Evolutionary conservation across 2,888 invertebrate species (phyloP), one percentile per base, ranked within the genome.

Genomic region (Eurytoma californica): DNA sequence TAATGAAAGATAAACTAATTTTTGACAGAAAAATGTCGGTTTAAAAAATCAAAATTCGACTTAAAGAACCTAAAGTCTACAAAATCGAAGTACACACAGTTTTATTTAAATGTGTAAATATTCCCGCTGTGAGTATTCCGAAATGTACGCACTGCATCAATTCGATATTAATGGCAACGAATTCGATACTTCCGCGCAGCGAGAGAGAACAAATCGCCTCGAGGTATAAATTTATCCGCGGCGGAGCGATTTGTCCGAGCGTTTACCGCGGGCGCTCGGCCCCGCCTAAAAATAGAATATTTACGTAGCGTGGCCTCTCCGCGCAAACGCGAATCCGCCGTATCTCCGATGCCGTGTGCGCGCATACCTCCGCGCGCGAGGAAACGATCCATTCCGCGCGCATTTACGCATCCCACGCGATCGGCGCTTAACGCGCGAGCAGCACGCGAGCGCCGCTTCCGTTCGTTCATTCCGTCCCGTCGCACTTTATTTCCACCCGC

Each of bases 351-450:
- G 12, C 28, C 9, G n/a, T 7, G 13, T 7, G n/a, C 9, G 1
- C n/a, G 3, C n/a, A 13, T 16, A 13, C 14, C 55, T 14, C 14
- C 18, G 57, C 69, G 9, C 12, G 24, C 57, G 13, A 70, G 67
- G 72, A 72, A 72, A 61, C 67, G 7, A 20, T 55, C 68, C n/a
- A 68, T 78, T 63, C 51, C 75, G 57, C 55, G 55, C 63, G n/a
- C 39, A 30, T 69, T 55, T 13, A 16, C 30, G 30, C 18, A 14
- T 53, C 55, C 58, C 30, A 72, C 58, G 58, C 70, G 28, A 20
- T 13, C 39, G 39, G 39, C 9, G 9, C 39, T 39, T 39, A 39
- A 39, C 39, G 39, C 39, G 39, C 39, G 9, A 9, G 9, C 39
- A 7, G 39, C 39, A 39, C 39, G 39, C 39, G 39, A 39, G 39